Base-by-base conservation (phyloP, 2,888 invertebrate genomes). In the Heliconius charithonia region DNA sequence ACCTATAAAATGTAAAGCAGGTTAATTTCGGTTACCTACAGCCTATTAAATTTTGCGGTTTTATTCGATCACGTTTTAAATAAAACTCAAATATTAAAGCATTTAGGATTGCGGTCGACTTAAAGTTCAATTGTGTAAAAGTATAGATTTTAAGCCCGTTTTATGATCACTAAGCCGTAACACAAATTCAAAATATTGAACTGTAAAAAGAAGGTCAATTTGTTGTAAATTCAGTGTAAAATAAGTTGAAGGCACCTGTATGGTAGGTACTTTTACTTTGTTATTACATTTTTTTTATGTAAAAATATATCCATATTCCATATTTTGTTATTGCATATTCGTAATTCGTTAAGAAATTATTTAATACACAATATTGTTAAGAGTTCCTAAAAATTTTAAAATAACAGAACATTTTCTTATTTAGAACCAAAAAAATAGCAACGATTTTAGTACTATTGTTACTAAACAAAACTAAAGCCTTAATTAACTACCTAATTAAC, bases 1-100 rank as follows among this genome's bases (percentile, higher is more conserved):
- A 32, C 9, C 37, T 10, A 37, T 37, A 37, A 37, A 37, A 37
- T 37, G 37, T 37, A 37, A 37, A 37, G 37, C 37, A 37, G 37
- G 37, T 37, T 37, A 37, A 37, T 37, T 37, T 37, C 37, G 37
- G 1, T 37, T 37, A 37, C 37, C 37, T 37, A 9, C 37, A 37
- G 79, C 71, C 51, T 69, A 78, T 78, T 80, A 80, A 78, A 75
- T 62, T 79, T 71, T 82, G 83, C 79, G 83, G 82, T 82, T 78
- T 78, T 65, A 67, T 74, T 29, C 78, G 76, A 80, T 76, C 81
- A 77, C 80, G 80, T 76, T 81, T 80, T 72, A n/a, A 72, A 76
- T 79, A 51, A 72, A 37, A 25, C 9, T 72, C 37, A 77, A 72
- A 77, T 63, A 65, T 65, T 74, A 29, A 29, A 3, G 63, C 65